phyloP scores from a whole-genome alignment of 2,113 vertebrate species.

The Melanostigma gelatinosum region DNA sequence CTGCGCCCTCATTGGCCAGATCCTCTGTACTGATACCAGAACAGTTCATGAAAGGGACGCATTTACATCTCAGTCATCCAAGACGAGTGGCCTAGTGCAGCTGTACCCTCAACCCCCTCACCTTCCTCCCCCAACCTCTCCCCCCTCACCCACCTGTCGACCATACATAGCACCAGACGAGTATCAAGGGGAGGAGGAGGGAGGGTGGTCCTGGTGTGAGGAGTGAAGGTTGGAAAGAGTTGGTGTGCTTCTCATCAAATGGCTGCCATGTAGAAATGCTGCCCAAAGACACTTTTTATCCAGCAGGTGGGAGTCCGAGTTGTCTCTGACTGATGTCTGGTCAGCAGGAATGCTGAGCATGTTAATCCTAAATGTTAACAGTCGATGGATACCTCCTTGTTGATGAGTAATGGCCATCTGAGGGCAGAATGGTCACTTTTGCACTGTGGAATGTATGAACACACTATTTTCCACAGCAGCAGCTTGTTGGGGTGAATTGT shows the following conservation, averaged over 20 bases:
- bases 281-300: not conserved
- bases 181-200: no score
- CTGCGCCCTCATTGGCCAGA: conserved; percentile 78
- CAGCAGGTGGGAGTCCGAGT: not conserved
- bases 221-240: conserved; percentile 53
- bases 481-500: not conserved
- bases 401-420: not conserved
- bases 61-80: conserved; percentile 78
- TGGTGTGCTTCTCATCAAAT: conserved; percentile 14
- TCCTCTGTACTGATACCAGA: conserved; percentile 63
- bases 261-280: not conserved
- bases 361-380: not conserved
- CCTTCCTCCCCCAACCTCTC: not conserved
- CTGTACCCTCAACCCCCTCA: conserved; percentile 63
- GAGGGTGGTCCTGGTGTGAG: conserved; percentile 33
- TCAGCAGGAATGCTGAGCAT: not conserved
- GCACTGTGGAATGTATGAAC: not conserved
- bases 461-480: not conserved
- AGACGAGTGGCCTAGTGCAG: conserved; percentile 64
- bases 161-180: no score
- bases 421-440: not conserved
- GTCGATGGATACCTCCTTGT: not conserved
- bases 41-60: conserved; percentile 75
- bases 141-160: conserved; percentile 11
- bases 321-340: not conserved